A percentile compares a stretch with the other conserved stretches of the same genome.
Conservation (phyloP, 2,797 vertebrate species). For the Tokudaia muenninki region DNA sequence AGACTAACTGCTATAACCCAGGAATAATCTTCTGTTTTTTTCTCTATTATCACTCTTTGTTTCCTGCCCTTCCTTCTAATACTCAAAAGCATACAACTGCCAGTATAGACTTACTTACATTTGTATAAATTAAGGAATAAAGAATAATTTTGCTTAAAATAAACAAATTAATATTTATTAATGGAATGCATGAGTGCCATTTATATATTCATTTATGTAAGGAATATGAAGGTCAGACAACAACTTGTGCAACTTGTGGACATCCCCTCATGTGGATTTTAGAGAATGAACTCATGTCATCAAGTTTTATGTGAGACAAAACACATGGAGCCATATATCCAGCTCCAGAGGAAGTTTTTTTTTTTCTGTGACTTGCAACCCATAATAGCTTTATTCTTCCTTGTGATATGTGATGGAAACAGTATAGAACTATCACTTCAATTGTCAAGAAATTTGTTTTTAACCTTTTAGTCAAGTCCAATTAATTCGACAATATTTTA, state of each 20-base stretch:
- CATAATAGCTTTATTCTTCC: neutral
- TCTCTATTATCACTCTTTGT: neutral
- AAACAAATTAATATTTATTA: neutral
- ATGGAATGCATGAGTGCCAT: neutral
- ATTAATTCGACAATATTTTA: constrained; percentile 6
- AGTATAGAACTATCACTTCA: neutral
- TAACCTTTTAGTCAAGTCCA: neutral
- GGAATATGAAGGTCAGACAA: no score
- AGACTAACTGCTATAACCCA: neutral
- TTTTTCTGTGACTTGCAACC: neutral
- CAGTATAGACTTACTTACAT: neutral
- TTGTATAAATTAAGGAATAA: neutral
- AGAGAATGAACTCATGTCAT: neutral
- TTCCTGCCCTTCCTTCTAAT: neutral
- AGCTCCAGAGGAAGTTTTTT: neutral
- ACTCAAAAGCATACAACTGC: neutral
- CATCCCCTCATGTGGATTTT: rapidly evolving
- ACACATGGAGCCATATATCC: neutral
- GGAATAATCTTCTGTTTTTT: neutral
- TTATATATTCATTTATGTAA: neutral
- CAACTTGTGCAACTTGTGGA: neutral
- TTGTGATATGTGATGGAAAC: neutral
- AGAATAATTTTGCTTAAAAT: neutral
- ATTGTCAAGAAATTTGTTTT: neutral
- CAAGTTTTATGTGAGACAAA: neutral